Base-by-base conservation (phyloP, 2,888 invertebrate species). In the Cryptus viduatorius region DNA sequence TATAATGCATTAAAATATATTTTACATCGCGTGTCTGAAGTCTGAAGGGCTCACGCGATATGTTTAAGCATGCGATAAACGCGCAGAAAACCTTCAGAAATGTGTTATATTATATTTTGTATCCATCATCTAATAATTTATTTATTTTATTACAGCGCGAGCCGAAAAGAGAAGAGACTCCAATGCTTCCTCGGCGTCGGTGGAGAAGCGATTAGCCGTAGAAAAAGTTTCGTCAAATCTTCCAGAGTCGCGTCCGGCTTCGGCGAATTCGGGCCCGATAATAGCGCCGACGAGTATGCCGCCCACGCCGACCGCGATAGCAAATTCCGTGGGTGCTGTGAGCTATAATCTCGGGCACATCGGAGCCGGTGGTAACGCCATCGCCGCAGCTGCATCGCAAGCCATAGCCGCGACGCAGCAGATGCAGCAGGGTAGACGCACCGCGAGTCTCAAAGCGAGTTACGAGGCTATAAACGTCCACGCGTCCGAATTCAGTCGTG, bases 361-460 rank as follows among this genome's bases (percentile, higher is more conserved):
- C 90, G 97, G 97, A n/a, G 97, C 98, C 0, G 98, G 97, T 12
- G 95, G 96, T 78, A 97, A 97, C 90, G 98, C 98, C 0, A 98
- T 99, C 79, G 98, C 98, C 0, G 98, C 97, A 0, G 98, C 99
- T 0, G 99, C 98, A 0, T 98, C 98, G 29, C 98, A 99, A 93
- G 99, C 99, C 0, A 98, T 99, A 84, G 98, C 98, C 4, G 98
- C 98, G 0, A 99, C 99, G 2, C 98, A 99, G 91, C 94, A 98
- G 96, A 98, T 98, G 98, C 98, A 98, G 91, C 98, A 98, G 90
- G 99, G 99, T 0, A 95, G 99, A 65, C 95, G 99, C 76, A 98
- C 98, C 0, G 98, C 98, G 1, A 98, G 98, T 89, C 94, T 99
- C 87, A 99, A 99, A 94, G 98, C 99, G 14, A 98, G 98, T 44